Evolutionary conservation across 2,797 vertebrate genomes (phyloP).

Genomic region (Tauraco hartlaubi): DNA sequence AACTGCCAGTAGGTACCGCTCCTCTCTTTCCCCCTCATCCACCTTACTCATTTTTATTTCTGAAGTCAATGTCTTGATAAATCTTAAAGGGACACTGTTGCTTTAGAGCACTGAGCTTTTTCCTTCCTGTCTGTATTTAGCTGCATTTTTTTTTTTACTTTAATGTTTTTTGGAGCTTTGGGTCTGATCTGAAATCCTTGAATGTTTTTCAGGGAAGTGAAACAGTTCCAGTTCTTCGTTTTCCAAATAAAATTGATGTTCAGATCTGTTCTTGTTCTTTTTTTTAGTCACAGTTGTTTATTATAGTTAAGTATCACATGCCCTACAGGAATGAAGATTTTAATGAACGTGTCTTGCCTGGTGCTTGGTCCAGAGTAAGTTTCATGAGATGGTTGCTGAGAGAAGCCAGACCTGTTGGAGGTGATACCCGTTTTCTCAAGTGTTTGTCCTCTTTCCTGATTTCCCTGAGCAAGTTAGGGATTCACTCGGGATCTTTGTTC

Average conservation of each 20-base stretch:
- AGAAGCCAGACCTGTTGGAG: background rate
- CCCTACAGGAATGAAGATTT: background rate
- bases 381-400: background rate
- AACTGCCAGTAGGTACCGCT: background rate
- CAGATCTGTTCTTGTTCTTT: rapidly evolving
- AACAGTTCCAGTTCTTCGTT: background rate
- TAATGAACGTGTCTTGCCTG: rapidly evolving
- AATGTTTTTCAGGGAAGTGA: background rate
- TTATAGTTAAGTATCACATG: rapidly evolving
- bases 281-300: background rate
- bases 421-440: background rate
- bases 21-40: constrained; percentile 9
- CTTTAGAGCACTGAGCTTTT: constrained; percentile 17
- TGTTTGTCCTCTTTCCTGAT: background rate
- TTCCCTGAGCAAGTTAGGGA: background rate
- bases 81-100: constrained; percentile 16
- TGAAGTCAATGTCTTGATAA: background rate
- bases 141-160: background rate
- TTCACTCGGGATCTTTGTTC: background rate
- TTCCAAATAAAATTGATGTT: background rate
- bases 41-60: background rate
- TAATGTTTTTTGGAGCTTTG: background rate
- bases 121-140: constrained; percentile 53
- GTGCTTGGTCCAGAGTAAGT: background rate
- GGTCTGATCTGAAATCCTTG: background rate